Evolutionary conservation across 2,113 vertebrate genomes (phyloP), one percentile per base, ranked within the genome.

Genomic region (Uria lomvia): DNA sequence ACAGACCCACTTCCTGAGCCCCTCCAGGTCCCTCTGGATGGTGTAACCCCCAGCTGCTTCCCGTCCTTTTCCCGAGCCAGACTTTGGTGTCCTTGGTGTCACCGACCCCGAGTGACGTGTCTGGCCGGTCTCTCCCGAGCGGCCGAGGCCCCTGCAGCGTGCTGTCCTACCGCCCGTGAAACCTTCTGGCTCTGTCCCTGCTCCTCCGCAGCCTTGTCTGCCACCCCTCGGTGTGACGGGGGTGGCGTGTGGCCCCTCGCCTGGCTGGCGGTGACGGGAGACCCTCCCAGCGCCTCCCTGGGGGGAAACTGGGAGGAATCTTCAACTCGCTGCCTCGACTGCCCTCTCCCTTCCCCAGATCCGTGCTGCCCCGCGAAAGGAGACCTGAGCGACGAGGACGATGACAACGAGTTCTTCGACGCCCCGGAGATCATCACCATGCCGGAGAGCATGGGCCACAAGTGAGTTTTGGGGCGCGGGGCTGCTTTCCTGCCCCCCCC

Each of bases 371-470:
- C 98, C 2, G 98, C 95, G 12, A 99, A 99, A 93, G 99, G 99
- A 4, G 99, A 99, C 70, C 96, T 99, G 94, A 99, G 99, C 11
- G 99, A 99, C 0, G 99, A 99, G 91, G 99, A 99, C 1, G 99
- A 99, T 0, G 99, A 99, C 94, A 99, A 99, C 3, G 99, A 99
- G 95, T 99, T 99, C 96, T 99, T 99, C 14, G 99, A 99, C 3
- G 99, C 99, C 16, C 98, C 99, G 1, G 99, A 99, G 94, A 99
- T 99, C 94, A 99, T 99, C 92, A 98, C 99, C 19, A 95, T 99
- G 92, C 99, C 99, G 0, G 99, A 99, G 19, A 98, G 98, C 88
- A 98, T 99, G 95, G 99, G 99, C 68, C 99, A 99, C 98, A 99
- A 98, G 99, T 99, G 96, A 97, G 98, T 98, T 89, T 3, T 5